Conservation (phyloP, 2,113 vertebrate species). For the Oncorhynchus masou region DNA sequence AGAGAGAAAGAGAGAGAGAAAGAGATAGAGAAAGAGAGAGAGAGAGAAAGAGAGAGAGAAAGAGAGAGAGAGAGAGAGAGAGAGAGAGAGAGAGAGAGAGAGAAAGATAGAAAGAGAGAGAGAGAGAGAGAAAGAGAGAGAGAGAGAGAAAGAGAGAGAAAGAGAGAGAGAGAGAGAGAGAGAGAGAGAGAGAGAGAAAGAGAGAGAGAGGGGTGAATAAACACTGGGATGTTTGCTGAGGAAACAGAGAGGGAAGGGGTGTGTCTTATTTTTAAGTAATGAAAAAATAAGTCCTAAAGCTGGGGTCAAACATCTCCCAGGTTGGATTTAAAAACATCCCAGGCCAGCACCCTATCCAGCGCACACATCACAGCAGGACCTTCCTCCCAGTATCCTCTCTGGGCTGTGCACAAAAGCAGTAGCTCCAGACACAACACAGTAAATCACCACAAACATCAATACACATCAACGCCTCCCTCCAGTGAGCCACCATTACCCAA, state of each 20-base stretch:
- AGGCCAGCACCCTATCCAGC: not conserved
- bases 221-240: too few species aligned
- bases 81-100: not conserved
- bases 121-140: not conserved
- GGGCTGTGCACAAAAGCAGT: constrained; percentile 4
- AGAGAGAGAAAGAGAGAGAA: not conserved
- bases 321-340: too few species aligned
- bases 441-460: constrained; percentile 35
- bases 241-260: too few species aligned
- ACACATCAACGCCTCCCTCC: constrained; percentile 17
- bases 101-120: not conserved
- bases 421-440: constrained; percentile 4
- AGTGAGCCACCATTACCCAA: constrained; percentile 8
- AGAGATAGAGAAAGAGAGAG: not conserved
- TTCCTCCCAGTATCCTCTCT: not conserved
- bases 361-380: not conserved
- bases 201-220: not conserved
- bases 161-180: not conserved
- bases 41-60: not conserved
- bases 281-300: not conserved
- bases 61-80: not conserved
- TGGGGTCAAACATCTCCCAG: too few species aligned
- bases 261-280: not conserved
- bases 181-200: not conserved
- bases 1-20: not conserved